Conservation (phyloP, 2,797 vertebrate genomes). For the Orientallactaga sibirica region DNA sequence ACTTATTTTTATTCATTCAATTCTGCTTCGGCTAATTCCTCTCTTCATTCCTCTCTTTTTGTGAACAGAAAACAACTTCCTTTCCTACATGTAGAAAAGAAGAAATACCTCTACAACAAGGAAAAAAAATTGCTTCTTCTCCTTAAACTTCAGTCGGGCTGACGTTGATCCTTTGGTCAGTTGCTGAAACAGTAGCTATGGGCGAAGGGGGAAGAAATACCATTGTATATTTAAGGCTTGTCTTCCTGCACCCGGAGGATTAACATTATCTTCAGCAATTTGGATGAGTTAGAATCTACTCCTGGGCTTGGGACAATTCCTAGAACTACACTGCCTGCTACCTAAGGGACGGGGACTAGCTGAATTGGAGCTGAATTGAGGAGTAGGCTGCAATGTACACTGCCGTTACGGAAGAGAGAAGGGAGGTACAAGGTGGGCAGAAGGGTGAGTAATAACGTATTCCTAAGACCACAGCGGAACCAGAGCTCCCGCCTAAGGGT, state of each 20-base stretch:
- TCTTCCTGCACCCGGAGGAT: neutral
- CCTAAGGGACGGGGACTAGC: neutral
- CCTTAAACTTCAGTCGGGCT: neutral
- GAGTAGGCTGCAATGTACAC: neutral
- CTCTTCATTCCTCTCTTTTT: neutral
- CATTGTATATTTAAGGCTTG: neutral
- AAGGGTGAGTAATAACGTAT: neutral
- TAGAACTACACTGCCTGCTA: neutral
- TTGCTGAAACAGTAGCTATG: neutral
- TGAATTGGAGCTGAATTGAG: neutral
- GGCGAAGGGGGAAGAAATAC: neutral
- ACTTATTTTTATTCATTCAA: too few species aligned
- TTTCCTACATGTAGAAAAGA: neutral
- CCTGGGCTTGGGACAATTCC: neutral
- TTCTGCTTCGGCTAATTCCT: neutral
- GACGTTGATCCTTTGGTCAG: neutral
- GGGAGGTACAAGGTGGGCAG: neutral
- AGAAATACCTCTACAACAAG: neutral
- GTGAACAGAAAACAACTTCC: neutral
- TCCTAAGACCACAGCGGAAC: neutral
- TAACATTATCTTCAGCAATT: neutral
- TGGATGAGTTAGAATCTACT: constrained; percentile 21
- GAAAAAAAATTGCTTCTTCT: neutral
- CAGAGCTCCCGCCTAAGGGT: neutral
- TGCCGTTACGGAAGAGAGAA: neutral